Percentiles rank a stretch among this genome's conserved stretches.
Conservation (phyloP, 2,797 vertebrate genomes). For the Buphagus erythrorhynchus region DNA sequence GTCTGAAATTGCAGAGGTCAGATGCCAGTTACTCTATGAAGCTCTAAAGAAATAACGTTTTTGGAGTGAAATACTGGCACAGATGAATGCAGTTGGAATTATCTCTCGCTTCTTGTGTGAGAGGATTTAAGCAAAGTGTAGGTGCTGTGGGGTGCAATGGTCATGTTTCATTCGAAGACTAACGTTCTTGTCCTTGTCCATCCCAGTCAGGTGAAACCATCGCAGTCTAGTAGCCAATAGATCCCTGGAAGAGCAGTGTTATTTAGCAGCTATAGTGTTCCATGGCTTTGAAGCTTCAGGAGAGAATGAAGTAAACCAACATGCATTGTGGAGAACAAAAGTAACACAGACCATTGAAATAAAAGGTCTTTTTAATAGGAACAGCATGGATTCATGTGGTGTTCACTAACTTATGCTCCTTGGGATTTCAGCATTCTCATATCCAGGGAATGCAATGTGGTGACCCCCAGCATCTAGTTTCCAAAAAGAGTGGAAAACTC, state of each 20-base stretch:
- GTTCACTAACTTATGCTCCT: not conserved
- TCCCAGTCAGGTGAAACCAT: not conserved
- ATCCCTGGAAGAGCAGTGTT: not conserved
- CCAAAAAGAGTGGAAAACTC: not conserved
- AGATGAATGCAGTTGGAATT: not conserved
- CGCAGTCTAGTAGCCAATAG: not conserved
- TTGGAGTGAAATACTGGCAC: not conserved
- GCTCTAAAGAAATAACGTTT: not conserved
- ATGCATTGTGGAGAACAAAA: not conserved
- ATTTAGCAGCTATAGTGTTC: not conserved
- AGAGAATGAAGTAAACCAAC: not conserved
- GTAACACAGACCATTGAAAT: not conserved
- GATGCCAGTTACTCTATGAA: not conserved
- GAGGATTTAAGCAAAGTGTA: not conserved
- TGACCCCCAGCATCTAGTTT: not conserved
- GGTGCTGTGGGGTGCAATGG: not conserved
- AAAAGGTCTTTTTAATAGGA: not conserved
- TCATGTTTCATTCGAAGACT: not conserved
- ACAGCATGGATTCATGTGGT: not conserved
- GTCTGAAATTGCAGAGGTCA: not conserved
- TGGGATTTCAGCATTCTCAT: not conserved
- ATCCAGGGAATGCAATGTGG: not conserved
- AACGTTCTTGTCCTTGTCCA: not conserved
- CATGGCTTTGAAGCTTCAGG: not conserved
- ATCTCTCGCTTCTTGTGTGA: not conserved